Evolutionary conservation across 2,113 vertebrate genomes (phyloP).

Genomic region (Pycnonotus jocosus): DNA sequence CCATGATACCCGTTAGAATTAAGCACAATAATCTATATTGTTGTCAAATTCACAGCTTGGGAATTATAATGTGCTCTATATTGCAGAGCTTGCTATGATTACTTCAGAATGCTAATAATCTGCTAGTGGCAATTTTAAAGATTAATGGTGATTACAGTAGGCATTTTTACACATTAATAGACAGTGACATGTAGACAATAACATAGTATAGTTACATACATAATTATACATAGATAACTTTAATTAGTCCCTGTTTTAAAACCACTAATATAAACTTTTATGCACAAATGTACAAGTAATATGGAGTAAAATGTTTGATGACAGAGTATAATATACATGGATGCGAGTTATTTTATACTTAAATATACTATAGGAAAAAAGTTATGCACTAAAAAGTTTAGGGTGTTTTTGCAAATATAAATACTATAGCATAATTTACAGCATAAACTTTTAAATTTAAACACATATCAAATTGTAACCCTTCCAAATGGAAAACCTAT

Average conservation of each 20-base stretch:
- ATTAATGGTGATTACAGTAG: slow-evolving; percentile 8
- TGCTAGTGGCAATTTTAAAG: not conserved
- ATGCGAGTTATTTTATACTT: slow-evolving; percentile 29
- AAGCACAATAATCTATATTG: not conserved
- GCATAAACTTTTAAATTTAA: slow-evolving; percentile 44
- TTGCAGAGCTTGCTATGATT: not conserved
- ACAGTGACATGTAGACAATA: slow-evolving; percentile 67
- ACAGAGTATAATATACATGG: slow-evolving; percentile 55
- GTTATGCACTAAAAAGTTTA: not conserved
- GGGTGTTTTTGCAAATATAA: slow-evolving; percentile 57
- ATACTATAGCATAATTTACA: slow-evolving; percentile 53
- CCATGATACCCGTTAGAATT: not conserved
- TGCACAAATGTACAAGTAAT: slow-evolving; percentile 84
- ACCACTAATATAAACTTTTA: slow-evolving; percentile 77
- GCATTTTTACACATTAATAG: slow-evolving; percentile 43
- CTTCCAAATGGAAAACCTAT: not conserved
- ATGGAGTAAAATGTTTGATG: slow-evolving; percentile 59
- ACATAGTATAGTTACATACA: slow-evolving; percentile 80
- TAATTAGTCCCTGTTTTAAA: slow-evolving; percentile 73
- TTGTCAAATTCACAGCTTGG: not conserved
- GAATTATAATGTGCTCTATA: not conserved
- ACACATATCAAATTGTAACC: not conserved
- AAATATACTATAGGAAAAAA: not conserved
- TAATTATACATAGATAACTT: slow-evolving; percentile 74
- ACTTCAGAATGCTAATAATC: not conserved